phyloP scores from a whole-genome alignment of 2,797 vertebrate species.

The Diplodus sargus region DNA sequence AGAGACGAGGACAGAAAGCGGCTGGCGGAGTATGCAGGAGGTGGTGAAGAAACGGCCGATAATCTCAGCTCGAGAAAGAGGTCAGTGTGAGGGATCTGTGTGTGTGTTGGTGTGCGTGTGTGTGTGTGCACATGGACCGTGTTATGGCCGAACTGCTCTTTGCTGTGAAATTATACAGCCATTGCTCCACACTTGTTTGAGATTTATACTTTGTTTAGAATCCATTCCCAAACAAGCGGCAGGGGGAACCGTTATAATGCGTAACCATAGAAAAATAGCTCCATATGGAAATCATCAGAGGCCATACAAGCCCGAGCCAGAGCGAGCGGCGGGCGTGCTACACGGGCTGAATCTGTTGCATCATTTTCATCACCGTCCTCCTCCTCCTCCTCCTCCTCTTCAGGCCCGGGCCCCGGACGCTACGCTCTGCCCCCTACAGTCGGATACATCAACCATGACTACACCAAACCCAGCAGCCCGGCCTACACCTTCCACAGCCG shows the following conservation, averaged over 20 bases:
- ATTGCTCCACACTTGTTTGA: slow-evolving; percentile 55
- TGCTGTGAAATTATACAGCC: slow-evolving; percentile 47
- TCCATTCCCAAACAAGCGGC: slow-evolving; percentile 65
- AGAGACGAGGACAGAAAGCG: slow-evolving; percentile 20
- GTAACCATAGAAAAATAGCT: slow-evolving; percentile 74
- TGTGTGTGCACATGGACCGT: slow-evolving; percentile 56
- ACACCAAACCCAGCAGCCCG: slow-evolving; percentile 87
- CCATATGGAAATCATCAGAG: slow-evolving; percentile 76
- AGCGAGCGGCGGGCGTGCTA: slow-evolving; percentile 46
- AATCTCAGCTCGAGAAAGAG: slow-evolving; percentile 85
- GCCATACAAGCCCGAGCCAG: slow-evolving; percentile 43
- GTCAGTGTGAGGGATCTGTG: slow-evolving; percentile 72
- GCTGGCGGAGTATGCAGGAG: slow-evolving; percentile 76
- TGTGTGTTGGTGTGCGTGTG: slow-evolving; percentile 22
- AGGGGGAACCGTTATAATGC: slow-evolving; percentile 68
- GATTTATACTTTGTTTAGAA: slow-evolving; percentile 66
- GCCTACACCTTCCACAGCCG: slow-evolving; percentile 89
- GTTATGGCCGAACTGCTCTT: slow-evolving; percentile 50
- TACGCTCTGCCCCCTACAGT: slow-evolving; percentile 89
- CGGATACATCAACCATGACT: slow-evolving; percentile 90
- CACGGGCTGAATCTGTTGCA: slow-evolving; percentile 59
- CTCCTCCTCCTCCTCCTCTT: slow-evolving; percentile 5
- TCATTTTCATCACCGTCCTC: slow-evolving; percentile 56
- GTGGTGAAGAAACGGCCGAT: slow-evolving; percentile 80
- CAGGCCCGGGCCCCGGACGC: slow-evolving; percentile 89